phyloP scores from a whole-genome alignment of 1,140 invertebrate genomes.

The Cydia strobilella region DNA sequence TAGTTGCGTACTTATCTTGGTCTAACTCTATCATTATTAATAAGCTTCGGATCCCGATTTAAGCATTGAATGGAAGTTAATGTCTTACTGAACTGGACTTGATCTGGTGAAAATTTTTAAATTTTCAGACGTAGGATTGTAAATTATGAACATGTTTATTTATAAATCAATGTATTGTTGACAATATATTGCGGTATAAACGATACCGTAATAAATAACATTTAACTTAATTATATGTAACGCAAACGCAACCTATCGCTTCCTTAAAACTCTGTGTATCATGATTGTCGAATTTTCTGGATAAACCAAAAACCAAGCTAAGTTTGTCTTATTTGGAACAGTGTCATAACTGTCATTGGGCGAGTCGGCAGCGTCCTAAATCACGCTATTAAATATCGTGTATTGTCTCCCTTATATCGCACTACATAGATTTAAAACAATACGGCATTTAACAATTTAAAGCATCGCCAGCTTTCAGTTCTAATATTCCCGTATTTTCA shows the following conservation, averaged over 20 bases:
- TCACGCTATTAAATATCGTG: slow-evolving; percentile 27
- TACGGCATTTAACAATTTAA: neutral
- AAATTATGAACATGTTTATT: no score
- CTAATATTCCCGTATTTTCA: no score
- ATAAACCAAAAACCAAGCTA: slow-evolving; percentile 18
- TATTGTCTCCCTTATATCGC: slow-evolving; percentile 20
- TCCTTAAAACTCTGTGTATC: neutral
- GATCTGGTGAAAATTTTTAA: no score
- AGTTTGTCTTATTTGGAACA: slow-evolving; percentile 14
- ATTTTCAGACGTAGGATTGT: no score
- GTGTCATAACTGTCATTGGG: neutral
- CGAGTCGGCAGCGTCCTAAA: slow-evolving; percentile 16
- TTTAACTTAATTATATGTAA: neutral
- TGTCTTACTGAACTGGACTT: no score
- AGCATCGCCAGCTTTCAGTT: no score
- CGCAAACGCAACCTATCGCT: neutral
- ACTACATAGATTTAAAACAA: neutral
- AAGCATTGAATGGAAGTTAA: no score
- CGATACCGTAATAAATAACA: no score
- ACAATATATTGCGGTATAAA: neutral
- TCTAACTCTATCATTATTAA: no score
- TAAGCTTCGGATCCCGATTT: no score
- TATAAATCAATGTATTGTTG: neutral
- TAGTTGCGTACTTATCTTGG: no score
- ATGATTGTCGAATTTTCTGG: neutral